Base-by-base conservation (phyloP, 1,140 invertebrate species). In the Zaprionus gabonicus region DNA sequence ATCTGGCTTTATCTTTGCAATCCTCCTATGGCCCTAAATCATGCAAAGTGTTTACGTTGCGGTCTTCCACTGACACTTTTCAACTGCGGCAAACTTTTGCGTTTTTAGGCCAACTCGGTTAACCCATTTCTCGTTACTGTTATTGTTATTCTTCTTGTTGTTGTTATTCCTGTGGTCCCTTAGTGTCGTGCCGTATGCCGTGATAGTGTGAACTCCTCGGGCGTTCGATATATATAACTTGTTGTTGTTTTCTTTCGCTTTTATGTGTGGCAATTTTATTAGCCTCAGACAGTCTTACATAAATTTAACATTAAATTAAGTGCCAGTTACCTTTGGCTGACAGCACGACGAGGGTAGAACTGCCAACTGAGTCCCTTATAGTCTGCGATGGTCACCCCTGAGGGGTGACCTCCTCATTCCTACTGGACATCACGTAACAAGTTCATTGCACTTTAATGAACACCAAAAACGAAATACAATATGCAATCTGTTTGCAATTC, bases 361-460 rank as follows among this genome's bases (percentile, higher is more conserved):
- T 36, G n/a, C 28, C 15, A 23, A 34, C 38, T 66, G 60, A 80
- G 70, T 46, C 71, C 49, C 31, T 78, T 78, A 79, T 63, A 71
- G 25, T 55, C 27, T 28, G 15, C 28, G 55, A 28, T 36, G 56
- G 31, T 44, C 57, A 63, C 12, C 27, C 17, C 31, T 23, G 3
- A 17, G n/a, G 17, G 15, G 17, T 28, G 28, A n/a, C 55, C 38
- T n/a, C 13, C 55, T 56, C 27, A 15, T 58, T 15, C 60, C 62
- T 44, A 2, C 41, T n/a, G n/a, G 7, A 6, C 58, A 34, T 41
- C 69, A 71, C 67, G 71, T 71, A 70, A 67, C 55, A 59, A 78
- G 88, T 91, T 91, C 88, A 91, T 84, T 91, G 88, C 79, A 80
- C 88, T 91, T 85, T 78, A 82, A 80, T 82, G 79, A 88, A 83